Evolutionary conservation across 2,888 invertebrate species (phyloP), one percentile per base, ranked within the genome.

Genomic region (Pachymerium ferrugineum): DNA sequence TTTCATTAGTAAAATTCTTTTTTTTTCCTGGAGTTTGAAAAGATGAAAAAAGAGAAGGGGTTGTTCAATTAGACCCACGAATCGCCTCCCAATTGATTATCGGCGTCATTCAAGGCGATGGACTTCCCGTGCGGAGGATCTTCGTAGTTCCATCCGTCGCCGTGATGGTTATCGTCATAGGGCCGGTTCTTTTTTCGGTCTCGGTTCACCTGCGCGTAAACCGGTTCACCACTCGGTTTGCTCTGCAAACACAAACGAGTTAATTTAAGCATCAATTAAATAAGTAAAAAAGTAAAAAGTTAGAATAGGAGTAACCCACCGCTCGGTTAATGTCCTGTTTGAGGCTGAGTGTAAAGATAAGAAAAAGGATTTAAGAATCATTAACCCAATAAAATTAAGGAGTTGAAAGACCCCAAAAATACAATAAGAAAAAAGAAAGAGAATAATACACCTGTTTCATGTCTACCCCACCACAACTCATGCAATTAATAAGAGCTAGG

Each of bases 181-280:
- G 80, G 80, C 62, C 86, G 84, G 79, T 86, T 86, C 78, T 86
- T 85, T 80, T 88, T 88, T 81, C 87, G 87, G 79, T 88, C 87
- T 80, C 88, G 84, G 80, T 88, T 88, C 77, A 88, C 88, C 83
- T 88, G 87, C 78, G 88, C 88, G 81, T 88, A 88, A 73, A 88
- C 83, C 69, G 88, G 88, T 80, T 88, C 88, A 77, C 86, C 86
- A 77, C 86, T 85, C 72, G 77, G 76, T 81, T 85, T 85, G 78
- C 84, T 84, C 82, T 85, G 62, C 4, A 25, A 72, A 47, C 5
- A 71, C 1, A 72, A 71, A 71, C 8, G 22, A 33, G 6, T 3
- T 10, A 38, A 35, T 71, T 71, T 8, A 3, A 22, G 16, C n/a
- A n/a, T n/a, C n/a, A 35, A 8, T 33, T 71, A 71, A 71, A 35